Evolutionary conservation across 2,113 vertebrate species (phyloP), one percentile per base, ranked within the genome.

Genomic region (Ctenomys sociabilis): DNA sequence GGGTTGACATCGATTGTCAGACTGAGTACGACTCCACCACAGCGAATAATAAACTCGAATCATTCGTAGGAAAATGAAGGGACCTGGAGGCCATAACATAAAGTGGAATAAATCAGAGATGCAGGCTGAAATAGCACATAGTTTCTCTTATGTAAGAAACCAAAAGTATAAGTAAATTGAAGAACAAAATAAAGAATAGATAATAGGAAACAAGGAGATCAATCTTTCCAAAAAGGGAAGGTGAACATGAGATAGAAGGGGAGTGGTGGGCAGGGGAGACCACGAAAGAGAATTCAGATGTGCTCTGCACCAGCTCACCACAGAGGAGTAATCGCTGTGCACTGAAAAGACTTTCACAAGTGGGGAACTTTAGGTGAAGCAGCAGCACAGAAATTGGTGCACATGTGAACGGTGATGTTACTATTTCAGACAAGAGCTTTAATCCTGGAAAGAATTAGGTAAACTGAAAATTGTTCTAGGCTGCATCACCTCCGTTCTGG

Each of bases 361-460:
- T 54, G 0, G 24, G 40, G 35, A 8, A 0, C 61, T 61, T 91
- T n/a, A 5, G 11, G 43, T n/a, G 9, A 89, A 70, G 26, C 59
- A 40, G 30, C 61, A 84, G 52, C 11, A 35, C 17, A 21, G 30
- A 17, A 12, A 6, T 70, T 73, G 43, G 30, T 45, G 19, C 35
- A 78, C 11, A 80, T 37, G n/a, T 54, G 35, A 40, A 32, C 45
- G 40, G 16, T 81, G 57, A 43, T 81, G 64, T 59, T 57, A 59
- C 26, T 75, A 63, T 90, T 90, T 90, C 57, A 88, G 70, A 72
- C 14, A 82, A 96, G 16, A 90, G 75, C 26, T 26, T 57, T 26
- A 54, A 77, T 37, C 40, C 63, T 90, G 7, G 61, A 68, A 85
- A 93, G 26, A 68, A 73, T 61, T 61, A 75, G 81, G 43, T 11